Evolutionary conservation across 1,140 invertebrate species (phyloP).

Genomic region (Drosophila triauraria): DNA sequence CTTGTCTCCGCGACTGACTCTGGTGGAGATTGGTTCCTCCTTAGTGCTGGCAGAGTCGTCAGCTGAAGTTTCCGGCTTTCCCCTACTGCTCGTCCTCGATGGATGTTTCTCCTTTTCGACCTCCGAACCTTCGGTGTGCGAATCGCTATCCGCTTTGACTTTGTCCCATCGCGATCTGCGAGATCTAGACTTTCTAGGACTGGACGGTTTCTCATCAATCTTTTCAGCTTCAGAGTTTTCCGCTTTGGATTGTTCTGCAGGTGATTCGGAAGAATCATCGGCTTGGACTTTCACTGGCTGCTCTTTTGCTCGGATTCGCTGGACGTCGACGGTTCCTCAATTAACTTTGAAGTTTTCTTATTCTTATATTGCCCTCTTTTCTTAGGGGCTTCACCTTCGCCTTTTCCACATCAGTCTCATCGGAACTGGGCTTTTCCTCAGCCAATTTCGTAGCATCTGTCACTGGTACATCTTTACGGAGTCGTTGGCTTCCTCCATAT

Average conservation of each 20-base stretch:
- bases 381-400: no score
- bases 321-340: constrained; percentile 6
- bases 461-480: neutral
- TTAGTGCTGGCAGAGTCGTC: neutral
- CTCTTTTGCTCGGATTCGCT: constrained; percentile 1
- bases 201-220: constrained; percentile 1
- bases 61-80: neutral
- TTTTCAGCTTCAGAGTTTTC: neutral
- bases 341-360: no score
- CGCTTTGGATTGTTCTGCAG: neutral
- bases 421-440: neutral
- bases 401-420: constrained; percentile 11
- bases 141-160: neutral
- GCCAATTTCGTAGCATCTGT: neutral
- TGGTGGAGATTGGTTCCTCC: neutral
- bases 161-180: neutral
- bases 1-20: constrained; percentile 15
- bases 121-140: neutral
- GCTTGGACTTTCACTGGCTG: neutral
- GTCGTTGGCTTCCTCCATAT: neutral
- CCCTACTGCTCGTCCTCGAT: neutral
- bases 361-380: neutral
- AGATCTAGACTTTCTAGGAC: constrained; percentile 1
- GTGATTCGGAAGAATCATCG: neutral
- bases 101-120: constrained; percentile 1